These are phyloP conservation scores for Perca fluviatilis DNA, from an alignment of 2,113 vertebrate species.

Conservation along the genomic window DNA sequence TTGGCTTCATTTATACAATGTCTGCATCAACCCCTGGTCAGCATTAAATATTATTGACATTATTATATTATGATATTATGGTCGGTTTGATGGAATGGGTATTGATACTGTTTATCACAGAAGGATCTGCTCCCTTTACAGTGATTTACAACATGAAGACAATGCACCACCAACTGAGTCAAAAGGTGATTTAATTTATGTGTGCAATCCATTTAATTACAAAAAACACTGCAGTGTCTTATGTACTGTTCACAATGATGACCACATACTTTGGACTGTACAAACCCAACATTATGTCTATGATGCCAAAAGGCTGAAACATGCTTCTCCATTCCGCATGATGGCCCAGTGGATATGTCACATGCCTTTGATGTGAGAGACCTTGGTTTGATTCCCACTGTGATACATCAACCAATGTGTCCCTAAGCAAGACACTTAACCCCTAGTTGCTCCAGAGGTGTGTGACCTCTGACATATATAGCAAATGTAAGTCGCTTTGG, in stretches of 20 bases:
- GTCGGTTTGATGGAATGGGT: conserved; percentile 1
- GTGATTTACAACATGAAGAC: conserved; percentile 14
- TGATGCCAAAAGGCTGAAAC: not conserved
- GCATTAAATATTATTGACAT: too few species aligned
- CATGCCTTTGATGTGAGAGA: too few species aligned
- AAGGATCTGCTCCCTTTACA: not conserved
- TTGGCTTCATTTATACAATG: too few species aligned
- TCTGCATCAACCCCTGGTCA: too few species aligned
- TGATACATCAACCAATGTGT: too few species aligned
- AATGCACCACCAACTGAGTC: conserved; percentile 6
- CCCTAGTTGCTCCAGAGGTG: too few species aligned
- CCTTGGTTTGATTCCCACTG: too few species aligned
- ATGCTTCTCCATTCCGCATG: not conserved
- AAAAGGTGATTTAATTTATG: conserved; percentile 6
- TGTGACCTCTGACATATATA: too few species aligned
- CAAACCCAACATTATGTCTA: not conserved
- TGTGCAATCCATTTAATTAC: conserved; percentile 8
- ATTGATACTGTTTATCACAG: conserved; percentile 1
- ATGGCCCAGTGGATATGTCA: too few species aligned
- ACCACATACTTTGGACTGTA: not conserved
- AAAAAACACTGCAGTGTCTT: not conserved
- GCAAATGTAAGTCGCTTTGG: too few species aligned
- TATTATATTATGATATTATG: too few species aligned
- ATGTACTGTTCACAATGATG: not conserved
- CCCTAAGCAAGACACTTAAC: too few species aligned